A percentile compares a stretch with the other conserved stretches of the same genome.
phyloP scores from a whole-genome alignment of 2,797 vertebrate species.

The Xyrichtys novacula region DNA sequence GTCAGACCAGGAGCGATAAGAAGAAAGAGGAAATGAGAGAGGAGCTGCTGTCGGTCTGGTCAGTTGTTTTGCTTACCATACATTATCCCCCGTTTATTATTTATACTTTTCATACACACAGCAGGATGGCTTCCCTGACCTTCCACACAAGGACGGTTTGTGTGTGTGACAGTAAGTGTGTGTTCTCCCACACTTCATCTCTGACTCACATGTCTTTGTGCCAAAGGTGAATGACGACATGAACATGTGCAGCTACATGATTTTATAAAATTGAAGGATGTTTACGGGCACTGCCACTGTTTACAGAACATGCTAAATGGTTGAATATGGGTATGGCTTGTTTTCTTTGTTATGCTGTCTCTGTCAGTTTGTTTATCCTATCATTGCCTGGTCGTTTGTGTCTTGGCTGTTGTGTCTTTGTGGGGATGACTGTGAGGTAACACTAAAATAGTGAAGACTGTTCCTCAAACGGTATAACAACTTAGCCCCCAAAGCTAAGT shows the following conservation, averaged over 20 bases:
- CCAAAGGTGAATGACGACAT: background rate
- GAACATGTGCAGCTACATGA: too few species aligned
- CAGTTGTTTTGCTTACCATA: slow-evolving; percentile 65
- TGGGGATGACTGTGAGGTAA: background rate
- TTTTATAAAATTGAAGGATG: too few species aligned
- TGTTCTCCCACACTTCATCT: slow-evolving; percentile 1
- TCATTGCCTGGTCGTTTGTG: background rate
- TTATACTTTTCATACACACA: slow-evolving; percentile 54
- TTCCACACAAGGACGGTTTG: slow-evolving; percentile 35
- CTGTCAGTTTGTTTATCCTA: background rate
- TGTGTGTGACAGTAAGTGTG: background rate
- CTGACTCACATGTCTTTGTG: slow-evolving; percentile 13
- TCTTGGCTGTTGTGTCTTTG: background rate
- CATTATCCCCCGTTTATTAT: slow-evolving; percentile 68
- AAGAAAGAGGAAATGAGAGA: slow-evolving; percentile 16
- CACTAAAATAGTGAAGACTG: background rate
- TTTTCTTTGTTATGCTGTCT: background rate
- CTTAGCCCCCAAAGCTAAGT: too few species aligned
- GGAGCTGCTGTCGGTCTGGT: slow-evolving; percentile 25
- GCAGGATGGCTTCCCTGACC: slow-evolving; percentile 41
- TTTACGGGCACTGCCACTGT: background rate
- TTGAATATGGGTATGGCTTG: background rate
- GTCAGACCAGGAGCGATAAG: slow-evolving; percentile 19
- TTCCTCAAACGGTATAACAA: background rate
- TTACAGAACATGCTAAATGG: background rate